phyloP scores from a whole-genome alignment of 2,113 vertebrate species.

The Ifrita kowaldi region DNA sequence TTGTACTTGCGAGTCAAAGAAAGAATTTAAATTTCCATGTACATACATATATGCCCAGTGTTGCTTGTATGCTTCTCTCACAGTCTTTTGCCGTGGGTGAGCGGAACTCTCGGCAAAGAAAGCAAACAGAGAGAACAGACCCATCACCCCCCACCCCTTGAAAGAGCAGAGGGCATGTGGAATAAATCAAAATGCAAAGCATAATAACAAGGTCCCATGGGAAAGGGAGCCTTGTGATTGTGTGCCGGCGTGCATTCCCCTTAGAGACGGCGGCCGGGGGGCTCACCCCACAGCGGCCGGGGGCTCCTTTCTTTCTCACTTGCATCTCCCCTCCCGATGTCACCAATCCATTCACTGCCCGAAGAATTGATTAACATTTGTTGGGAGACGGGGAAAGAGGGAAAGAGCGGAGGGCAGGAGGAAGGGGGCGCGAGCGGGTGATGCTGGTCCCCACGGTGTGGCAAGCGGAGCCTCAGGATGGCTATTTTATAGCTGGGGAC shows the following conservation, averaged over 20 bases:
- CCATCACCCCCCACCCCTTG: conserved; percentile 40
- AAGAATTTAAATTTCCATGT: not conserved
- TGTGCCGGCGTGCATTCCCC: conserved; percentile 47
- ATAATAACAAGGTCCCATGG: conserved; percentile 46
- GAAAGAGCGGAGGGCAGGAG: not conserved
- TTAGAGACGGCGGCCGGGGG: conserved; percentile 12
- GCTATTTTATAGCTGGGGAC: conserved; percentile 75
- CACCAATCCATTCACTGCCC: conserved; percentile 61
- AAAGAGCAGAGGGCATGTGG: conserved; percentile 68
- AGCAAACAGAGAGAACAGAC: conserved; percentile 68
- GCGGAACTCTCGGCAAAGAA: conserved; percentile 34
- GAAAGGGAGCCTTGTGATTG: conserved; percentile 64
- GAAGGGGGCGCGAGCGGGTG: not conserved
- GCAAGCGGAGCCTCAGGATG: conserved; percentile 47
- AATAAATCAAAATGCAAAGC: conserved; percentile 68
- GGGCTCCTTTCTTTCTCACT: conserved; percentile 51
- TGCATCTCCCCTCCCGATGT: conserved; percentile 66
- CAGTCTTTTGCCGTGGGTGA: not conserved
- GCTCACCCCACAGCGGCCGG: not conserved
- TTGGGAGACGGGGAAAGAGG: not conserved
- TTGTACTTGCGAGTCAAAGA: not conserved
- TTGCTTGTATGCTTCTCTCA: not conserved
- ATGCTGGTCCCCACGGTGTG: not conserved
- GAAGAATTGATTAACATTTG: conserved; percentile 73
- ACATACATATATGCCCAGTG: not conserved